A percentile compares a stretch with the other conserved stretches of the same genome.
Conservation (phyloP, 1,140 invertebrate genomes). For the Bathynomus jamesi region DNA sequence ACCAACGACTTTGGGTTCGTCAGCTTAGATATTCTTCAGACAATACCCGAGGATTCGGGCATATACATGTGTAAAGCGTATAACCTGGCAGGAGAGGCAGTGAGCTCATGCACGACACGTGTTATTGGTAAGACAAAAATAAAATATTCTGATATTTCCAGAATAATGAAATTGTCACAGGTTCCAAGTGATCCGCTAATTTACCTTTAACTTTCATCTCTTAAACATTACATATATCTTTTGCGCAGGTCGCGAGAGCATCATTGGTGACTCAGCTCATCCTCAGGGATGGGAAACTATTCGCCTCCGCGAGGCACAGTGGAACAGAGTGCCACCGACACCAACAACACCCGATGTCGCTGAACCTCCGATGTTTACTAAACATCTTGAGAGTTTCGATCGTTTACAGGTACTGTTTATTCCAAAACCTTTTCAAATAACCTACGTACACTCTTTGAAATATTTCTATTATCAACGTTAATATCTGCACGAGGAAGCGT, state of each 20-base stretch:
- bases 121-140: slow-evolving; percentile 62
- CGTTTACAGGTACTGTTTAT: slow-evolving; percentile 76
- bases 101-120: slow-evolving; percentile 78
- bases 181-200: too few species aligned
- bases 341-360: slow-evolving; percentile 65
- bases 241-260: slow-evolving; percentile 54
- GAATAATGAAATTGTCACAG: too few species aligned
- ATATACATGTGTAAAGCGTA: slow-evolving; percentile 89
- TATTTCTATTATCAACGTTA: too few species aligned
- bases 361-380: slow-evolving; percentile 69
- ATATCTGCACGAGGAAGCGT: too few species aligned
- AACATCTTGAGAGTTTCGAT: slow-evolving; percentile 76
- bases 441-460: too few species aligned
- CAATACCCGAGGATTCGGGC: slow-evolving; percentile 81
- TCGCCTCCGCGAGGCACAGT: slow-evolving; percentile 75
- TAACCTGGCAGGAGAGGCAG: slow-evolving; percentile 80
- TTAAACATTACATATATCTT: too few species aligned
- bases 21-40: slow-evolving; percentile 79
- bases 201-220: too few species aligned
- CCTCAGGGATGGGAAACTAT: slow-evolving; percentile 84
- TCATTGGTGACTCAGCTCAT: slow-evolving; percentile 69
- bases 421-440: too few species aligned
- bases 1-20: slow-evolving; percentile 91
- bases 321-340: slow-evolving; percentile 76
- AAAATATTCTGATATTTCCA: slow-evolving; percentile 2